Evolutionary conservation across 2,888 invertebrate species (phyloP).

Genomic region (Hypena proboscidalis): DNA sequence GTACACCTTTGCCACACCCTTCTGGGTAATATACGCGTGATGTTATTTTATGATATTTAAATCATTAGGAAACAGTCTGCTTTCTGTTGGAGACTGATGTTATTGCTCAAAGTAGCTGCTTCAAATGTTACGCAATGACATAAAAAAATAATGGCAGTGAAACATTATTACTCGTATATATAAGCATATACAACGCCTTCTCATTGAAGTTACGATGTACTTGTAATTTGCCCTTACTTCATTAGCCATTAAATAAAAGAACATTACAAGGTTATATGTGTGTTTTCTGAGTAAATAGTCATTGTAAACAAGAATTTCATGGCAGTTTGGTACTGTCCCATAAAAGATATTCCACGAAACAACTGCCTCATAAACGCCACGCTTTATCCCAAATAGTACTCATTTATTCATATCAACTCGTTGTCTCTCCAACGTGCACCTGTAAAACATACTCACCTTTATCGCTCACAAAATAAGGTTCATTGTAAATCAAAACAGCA

Average conservation of each 20-base stretch:
- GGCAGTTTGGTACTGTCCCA: constrained; percentile 11
- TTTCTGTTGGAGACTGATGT: too few species aligned
- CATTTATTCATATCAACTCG: constrained; percentile 25
- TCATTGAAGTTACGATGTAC: not conserved
- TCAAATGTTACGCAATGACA: too few species aligned
- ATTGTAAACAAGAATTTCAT: constrained; percentile 3
- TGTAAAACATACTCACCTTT: constrained; percentile 1
- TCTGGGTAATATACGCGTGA: too few species aligned
- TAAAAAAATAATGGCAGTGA: too few species aligned
- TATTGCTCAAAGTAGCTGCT: too few species aligned
- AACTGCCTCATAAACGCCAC: constrained; percentile 17
- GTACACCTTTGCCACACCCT: too few species aligned
- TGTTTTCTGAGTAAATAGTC: not conserved
- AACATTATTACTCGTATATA: too few species aligned
- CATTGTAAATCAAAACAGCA: constrained; percentile 18
- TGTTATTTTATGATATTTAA: too few species aligned
- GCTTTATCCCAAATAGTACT: constrained; percentile 17
- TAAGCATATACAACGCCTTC: constrained; percentile 11
- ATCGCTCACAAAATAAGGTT: not conserved
- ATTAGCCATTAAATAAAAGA: constrained; percentile 8
- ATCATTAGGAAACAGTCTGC: too few species aligned
- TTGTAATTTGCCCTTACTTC: constrained; percentile 3
- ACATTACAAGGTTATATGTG: not conserved
- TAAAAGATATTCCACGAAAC: constrained; percentile 19
- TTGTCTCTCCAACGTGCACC: not conserved